Conservation (phyloP, 2,888 invertebrate species). For the Helicoverpa assulta region DNA sequence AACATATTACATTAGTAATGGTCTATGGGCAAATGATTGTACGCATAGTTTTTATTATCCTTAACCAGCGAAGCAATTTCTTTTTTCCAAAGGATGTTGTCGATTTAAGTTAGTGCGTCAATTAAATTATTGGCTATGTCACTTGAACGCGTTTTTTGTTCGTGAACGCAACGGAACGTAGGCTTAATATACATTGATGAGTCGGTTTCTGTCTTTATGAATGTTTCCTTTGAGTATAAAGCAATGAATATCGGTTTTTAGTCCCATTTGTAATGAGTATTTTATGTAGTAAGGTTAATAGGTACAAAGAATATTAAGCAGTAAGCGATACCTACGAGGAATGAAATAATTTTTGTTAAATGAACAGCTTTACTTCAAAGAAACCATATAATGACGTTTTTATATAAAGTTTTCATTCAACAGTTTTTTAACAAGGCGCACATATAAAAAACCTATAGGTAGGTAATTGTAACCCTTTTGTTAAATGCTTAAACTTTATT, state of each 20-base stretch:
- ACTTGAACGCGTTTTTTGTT: slow-evolving; percentile 11
- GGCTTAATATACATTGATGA: slow-evolving; percentile 5
- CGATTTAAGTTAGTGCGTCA: slow-evolving; percentile 37
- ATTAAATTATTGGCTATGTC: slow-evolving; percentile 24
- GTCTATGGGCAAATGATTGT: slow-evolving; percentile 61
- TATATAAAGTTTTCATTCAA: not conserved
- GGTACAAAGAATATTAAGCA: not conserved
- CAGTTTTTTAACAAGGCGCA: not conserved
- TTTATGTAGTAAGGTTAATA: slow-evolving; percentile 6
- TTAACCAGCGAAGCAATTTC: slow-evolving; percentile 31
- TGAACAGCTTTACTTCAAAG: not conserved
- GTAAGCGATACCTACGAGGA: not conserved
- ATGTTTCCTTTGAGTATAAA: not conserved
- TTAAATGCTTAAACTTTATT: slow-evolving; percentile 1
- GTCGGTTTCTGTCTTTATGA: not conserved
- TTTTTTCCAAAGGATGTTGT: slow-evolving; percentile 46
- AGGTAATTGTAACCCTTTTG: slow-evolving; percentile 20
- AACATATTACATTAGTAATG: slow-evolving; percentile 56
- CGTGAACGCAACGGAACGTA: slow-evolving; percentile 7
- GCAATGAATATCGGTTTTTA: slow-evolving; percentile 1
- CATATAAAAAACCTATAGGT: not conserved
- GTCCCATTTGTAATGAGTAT: not conserved
- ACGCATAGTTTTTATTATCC: slow-evolving; percentile 57
- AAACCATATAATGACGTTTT: no score
- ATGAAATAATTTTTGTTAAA: slow-evolving; percentile 1